phyloP scores from a whole-genome alignment of 2,113 vertebrate genomes.

The Mastomys natalensis region DNA sequence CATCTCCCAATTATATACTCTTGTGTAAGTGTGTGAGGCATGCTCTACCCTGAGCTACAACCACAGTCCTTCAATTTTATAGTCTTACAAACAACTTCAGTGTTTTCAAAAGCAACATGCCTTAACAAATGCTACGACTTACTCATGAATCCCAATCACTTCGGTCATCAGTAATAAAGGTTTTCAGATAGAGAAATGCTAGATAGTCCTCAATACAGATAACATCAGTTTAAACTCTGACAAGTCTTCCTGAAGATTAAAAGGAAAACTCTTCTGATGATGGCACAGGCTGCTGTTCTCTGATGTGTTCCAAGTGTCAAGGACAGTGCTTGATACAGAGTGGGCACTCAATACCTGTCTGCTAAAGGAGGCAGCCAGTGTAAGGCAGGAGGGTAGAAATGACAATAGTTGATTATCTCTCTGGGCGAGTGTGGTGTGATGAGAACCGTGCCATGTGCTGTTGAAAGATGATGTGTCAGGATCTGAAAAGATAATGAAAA shows the following conservation, averaged over 20 bases:
- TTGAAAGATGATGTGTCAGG: background rate
- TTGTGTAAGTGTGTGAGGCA: background rate
- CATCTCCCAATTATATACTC: background rate
- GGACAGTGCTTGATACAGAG: background rate
- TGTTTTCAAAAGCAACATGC: background rate
- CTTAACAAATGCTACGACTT: background rate
- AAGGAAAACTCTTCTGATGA: background rate
- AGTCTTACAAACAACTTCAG: constrained; percentile 6
- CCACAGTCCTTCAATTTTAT: background rate
- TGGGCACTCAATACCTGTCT: background rate
- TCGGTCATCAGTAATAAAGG: background rate
- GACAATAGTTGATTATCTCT: constrained; percentile 15
- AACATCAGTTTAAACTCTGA: background rate
- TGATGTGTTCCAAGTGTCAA: background rate
- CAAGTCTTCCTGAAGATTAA: background rate
- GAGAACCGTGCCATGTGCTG: background rate
- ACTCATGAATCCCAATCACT: background rate
- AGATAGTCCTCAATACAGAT: background rate
- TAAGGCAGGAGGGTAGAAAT: background rate
- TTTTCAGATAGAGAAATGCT: background rate
- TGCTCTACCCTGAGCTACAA: background rate
- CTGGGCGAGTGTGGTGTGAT: background rate
- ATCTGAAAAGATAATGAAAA: background rate
- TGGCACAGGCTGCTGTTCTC: background rate
- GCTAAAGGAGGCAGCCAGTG: background rate